Percentiles rank a stretch among this genome's conserved stretches.
Conservation (phyloP, 64 coral and sea anemone genomes). For the Acropora tenuis region DNA sequence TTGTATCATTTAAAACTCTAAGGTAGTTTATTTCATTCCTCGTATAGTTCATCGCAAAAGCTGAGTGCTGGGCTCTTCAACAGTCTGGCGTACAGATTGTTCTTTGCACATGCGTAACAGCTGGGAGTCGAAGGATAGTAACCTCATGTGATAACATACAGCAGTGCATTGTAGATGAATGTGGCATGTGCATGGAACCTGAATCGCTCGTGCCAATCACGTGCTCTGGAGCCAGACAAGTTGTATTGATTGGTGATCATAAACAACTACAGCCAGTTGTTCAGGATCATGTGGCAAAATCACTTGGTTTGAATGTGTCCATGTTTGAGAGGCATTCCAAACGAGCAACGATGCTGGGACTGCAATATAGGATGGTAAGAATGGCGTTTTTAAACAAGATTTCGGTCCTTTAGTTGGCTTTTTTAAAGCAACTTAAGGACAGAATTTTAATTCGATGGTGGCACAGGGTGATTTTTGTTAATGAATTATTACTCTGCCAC, state of each 20-base stretch:
- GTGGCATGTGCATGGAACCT: slow-evolving; percentile 94
- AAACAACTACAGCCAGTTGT: slow-evolving; percentile 94
- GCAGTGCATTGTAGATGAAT: slow-evolving; percentile 95
- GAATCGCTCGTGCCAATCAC: slow-evolving; percentile 85
- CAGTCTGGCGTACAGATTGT: slow-evolving; percentile 80
- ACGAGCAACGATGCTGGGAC: slow-evolving; percentile 70
- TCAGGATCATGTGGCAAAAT: slow-evolving; percentile 60
- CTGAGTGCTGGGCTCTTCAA: slow-evolving; percentile 82
- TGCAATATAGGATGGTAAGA: slow-evolving; percentile 97
- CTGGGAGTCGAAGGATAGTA: slow-evolving; percentile 52
- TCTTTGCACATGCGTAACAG: slow-evolving; percentile 74
- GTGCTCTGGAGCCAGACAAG: slow-evolving; percentile 69
- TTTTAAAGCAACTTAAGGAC: no score
- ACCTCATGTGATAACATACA: slow-evolving; percentile 63
- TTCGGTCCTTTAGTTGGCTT: neutral
- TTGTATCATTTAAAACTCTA: no score
- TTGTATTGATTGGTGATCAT: slow-evolving; percentile 95
- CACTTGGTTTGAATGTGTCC: slow-evolving; percentile 70
- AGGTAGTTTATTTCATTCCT: neutral
- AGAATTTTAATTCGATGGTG: no score
- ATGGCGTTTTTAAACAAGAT: neutral
- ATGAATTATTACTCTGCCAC: no score
- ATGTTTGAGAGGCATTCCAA: slow-evolving; percentile 88
- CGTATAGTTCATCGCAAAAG: slow-evolving; percentile 55
- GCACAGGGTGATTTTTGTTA: no score